Evolutionary conservation across 2,113 vertebrate species (phyloP).

Genomic region (Elephas maximus): DNA sequence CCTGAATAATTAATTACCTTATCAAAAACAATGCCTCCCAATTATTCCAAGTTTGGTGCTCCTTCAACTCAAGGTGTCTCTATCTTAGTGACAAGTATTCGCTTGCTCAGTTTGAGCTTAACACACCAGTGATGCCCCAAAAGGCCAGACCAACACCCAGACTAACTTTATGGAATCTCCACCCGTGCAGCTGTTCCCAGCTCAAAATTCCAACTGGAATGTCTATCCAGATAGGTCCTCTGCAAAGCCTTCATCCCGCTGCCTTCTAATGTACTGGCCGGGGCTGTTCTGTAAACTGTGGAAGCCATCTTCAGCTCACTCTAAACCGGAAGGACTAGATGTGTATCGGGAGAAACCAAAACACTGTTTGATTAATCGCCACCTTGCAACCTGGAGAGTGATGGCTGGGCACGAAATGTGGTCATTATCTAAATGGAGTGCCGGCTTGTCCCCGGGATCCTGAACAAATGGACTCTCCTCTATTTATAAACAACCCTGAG

Average conservation of each 20-base stretch:
- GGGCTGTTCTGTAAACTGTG: constrained; percentile 94
- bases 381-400: constrained; percentile 93
- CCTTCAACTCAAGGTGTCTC: not conserved
- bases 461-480: constrained; percentile 89
- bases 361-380: constrained; percentile 97
- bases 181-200: constrained; percentile 13
- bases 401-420: constrained; percentile 92
- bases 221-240: constrained; percentile 88
- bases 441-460: constrained; percentile 83
- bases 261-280: constrained; percentile 91
- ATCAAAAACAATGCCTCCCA: not conserved
- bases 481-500: constrained; percentile 91
- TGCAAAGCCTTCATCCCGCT: constrained; percentile 82
- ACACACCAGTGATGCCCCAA: not conserved
- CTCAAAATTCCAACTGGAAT: constrained; percentile 83
- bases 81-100: not conserved
- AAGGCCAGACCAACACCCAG: not conserved
- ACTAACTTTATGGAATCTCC: not conserved
- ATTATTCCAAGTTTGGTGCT: not conserved
- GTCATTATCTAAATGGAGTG: constrained; percentile 92
- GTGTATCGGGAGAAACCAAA: constrained; percentile 95
- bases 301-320: constrained; percentile 90
- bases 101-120: not conserved
- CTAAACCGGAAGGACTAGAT: constrained; percentile 94
- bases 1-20: not conserved